A percentile compares a stretch with the other conserved stretches of the same genome.
Conservation (phyloP, 2,113 vertebrate species). For the Antigone vipio region DNA sequence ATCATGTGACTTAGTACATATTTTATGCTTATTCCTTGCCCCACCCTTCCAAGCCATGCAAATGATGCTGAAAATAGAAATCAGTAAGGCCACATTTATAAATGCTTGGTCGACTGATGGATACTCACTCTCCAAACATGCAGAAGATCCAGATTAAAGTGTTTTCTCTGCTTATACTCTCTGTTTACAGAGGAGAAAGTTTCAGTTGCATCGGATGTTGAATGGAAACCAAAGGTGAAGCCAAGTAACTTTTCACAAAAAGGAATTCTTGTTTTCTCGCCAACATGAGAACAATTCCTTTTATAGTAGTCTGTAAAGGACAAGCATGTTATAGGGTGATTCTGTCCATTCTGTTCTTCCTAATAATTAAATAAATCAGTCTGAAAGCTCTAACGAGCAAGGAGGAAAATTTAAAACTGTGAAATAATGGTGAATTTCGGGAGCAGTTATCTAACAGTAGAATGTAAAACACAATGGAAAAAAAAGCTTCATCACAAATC, state of each 20-base stretch:
- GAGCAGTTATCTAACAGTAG: neutral
- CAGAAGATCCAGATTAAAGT: constrained; percentile 39
- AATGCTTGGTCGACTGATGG: neutral
- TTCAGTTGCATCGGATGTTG: constrained; percentile 20
- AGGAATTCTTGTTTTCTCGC: constrained; percentile 59
- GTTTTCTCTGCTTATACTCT: constrained; percentile 29
- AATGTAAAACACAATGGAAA: neutral
- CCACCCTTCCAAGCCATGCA: neutral
- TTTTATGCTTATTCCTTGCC: neutral
- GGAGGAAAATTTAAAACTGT: neutral
- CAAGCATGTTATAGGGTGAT: neutral
- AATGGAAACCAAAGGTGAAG: constrained; percentile 58
- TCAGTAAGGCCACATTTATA: neutral
- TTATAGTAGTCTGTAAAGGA: constrained; percentile 47
- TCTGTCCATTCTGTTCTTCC: neutral
- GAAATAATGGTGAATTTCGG: neutral
- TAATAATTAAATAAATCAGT: neutral
- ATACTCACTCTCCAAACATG: constrained; percentile 24
- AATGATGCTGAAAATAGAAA: neutral
- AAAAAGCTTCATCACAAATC: neutral
- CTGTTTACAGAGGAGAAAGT: constrained; percentile 41
- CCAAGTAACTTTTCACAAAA: constrained; percentile 52
- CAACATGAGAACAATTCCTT: constrained; percentile 56
- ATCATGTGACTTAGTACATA: neutral
- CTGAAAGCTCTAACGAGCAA: neutral